Percentiles rank a stretch among this genome's conserved stretches.
Conservation (phyloP, 2,797 vertebrate genomes). For the Melanotaenia boesemani region DNA sequence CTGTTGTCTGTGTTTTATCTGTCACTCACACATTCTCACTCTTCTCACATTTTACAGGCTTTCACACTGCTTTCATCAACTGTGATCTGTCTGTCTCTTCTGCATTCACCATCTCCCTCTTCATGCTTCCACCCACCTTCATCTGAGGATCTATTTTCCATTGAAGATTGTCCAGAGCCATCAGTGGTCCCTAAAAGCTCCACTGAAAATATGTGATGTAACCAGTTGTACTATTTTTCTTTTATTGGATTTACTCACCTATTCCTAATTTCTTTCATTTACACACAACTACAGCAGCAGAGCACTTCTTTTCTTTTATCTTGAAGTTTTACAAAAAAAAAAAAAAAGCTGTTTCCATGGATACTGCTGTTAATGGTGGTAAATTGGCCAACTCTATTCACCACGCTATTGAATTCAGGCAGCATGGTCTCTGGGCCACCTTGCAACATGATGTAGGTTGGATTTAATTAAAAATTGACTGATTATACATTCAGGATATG, state of each 20-base stretch:
- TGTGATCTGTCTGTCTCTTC: slow-evolving; percentile 7
- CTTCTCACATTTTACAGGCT: slow-evolving; percentile 23
- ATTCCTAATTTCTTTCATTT: slow-evolving; percentile 27
- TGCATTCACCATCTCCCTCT: slow-evolving; percentile 6
- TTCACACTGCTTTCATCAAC: slow-evolving; percentile 39
- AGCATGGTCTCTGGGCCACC: background rate
- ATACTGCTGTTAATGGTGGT: slow-evolving; percentile 18
- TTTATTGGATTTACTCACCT: slow-evolving; percentile 22
- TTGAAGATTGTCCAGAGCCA: slow-evolving; percentile 16
- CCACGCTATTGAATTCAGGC: slow-evolving; percentile 9
- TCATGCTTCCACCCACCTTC: background rate
- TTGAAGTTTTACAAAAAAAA: slow-evolving; percentile 9
- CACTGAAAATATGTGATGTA: slow-evolving; percentile 39
- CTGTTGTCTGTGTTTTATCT: slow-evolving; percentile 42
- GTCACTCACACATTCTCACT: slow-evolving; percentile 22
- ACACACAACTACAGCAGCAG: slow-evolving; percentile 2
- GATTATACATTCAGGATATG: slow-evolving; percentile 6
- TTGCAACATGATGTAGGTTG: background rate
- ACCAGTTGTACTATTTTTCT: slow-evolving; percentile 34
- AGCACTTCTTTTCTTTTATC: slow-evolving; percentile 7
- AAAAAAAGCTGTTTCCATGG: slow-evolving; percentile 15
- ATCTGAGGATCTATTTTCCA: slow-evolving; percentile 41
- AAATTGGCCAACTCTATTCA: slow-evolving; percentile 15
- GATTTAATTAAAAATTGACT: slow-evolving; percentile 13
- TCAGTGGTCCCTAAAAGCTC: slow-evolving; percentile 29